Evolutionary conservation across 2,888 invertebrate species (phyloP).

Genomic region (Hesperia comma): DNA sequence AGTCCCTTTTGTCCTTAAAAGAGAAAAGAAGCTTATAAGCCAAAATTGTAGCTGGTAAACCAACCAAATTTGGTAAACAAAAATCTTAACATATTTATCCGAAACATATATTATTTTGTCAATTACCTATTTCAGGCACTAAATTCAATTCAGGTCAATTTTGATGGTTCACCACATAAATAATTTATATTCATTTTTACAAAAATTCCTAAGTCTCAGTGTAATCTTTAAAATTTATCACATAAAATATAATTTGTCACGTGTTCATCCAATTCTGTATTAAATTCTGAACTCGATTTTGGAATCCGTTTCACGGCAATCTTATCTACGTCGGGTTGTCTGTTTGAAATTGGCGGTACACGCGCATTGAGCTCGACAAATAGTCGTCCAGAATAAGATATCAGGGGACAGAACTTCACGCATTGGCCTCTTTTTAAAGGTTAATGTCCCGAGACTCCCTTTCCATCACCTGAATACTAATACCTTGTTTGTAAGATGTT

Average conservation of each 20-base stretch:
- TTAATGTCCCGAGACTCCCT: constrained; percentile 71
- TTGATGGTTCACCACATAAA: too few species aligned
- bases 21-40: too few species aligned
- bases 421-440: constrained; percentile 82
- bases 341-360: neutral
- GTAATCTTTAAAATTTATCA: neutral
- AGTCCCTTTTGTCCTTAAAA: too few species aligned
- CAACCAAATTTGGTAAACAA: too few species aligned
- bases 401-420: constrained; percentile 78
- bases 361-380: constrained; percentile 55
- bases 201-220: too few species aligned
- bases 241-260: neutral
- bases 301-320: neutral
- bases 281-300: neutral
- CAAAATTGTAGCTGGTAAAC: too few species aligned
- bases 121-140: too few species aligned
- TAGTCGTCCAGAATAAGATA: constrained; percentile 76
- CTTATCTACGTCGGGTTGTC: neutral
- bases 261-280: neutral
- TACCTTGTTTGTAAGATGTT: constrained; percentile 49
- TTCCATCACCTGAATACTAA: constrained; percentile 76
- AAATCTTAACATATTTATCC: too few species aligned
- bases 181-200: too few species aligned
- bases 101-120: too few species aligned
- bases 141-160: too few species aligned